phyloP scores from a whole-genome alignment of 2,888 invertebrate genomes.

The Phymatocera aterrima region DNA sequence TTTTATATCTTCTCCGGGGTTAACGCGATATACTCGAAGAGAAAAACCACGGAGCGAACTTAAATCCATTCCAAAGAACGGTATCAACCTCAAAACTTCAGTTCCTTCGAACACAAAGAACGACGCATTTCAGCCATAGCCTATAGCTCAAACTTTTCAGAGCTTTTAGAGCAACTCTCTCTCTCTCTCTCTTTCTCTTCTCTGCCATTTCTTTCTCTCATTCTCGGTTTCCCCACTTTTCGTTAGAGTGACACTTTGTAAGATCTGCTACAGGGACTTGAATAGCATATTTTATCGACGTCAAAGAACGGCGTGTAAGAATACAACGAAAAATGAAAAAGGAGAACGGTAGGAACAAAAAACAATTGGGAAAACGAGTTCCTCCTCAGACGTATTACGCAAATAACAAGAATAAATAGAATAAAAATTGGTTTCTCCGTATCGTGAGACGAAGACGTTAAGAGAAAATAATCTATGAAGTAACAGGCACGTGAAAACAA shows the following conservation, averaged over 20 bases:
- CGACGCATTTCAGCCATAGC: not conserved
- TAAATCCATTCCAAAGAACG: not conserved
- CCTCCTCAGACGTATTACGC: not conserved
- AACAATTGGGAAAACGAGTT: not conserved
- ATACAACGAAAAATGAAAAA: not conserved
- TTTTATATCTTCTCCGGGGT: constrained; percentile 17
- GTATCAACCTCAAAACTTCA: constrained; percentile 3
- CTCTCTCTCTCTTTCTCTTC: not conserved
- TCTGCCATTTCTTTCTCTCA: not conserved
- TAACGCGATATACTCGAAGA: not conserved
- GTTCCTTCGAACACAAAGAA: constrained; percentile 9
- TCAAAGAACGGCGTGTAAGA: not conserved
- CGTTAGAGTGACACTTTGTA: not conserved
- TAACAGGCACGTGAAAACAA: not conserved
- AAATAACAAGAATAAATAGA: not conserved
- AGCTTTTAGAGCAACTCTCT: not conserved
- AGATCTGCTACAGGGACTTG: not conserved
- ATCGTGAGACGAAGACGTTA: constrained; percentile 13
- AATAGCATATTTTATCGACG: constrained; percentile 7
- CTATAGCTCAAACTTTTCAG: not conserved
- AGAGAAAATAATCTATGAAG: not conserved
- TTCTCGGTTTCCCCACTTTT: not conserved
- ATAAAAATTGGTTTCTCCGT: not conserved
- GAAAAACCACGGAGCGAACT: not conserved
- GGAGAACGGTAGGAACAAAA: not conserved